phyloP scores from a whole-genome alignment of 1,140 invertebrate genomes.

The Drosophila ficusphila region DNA sequence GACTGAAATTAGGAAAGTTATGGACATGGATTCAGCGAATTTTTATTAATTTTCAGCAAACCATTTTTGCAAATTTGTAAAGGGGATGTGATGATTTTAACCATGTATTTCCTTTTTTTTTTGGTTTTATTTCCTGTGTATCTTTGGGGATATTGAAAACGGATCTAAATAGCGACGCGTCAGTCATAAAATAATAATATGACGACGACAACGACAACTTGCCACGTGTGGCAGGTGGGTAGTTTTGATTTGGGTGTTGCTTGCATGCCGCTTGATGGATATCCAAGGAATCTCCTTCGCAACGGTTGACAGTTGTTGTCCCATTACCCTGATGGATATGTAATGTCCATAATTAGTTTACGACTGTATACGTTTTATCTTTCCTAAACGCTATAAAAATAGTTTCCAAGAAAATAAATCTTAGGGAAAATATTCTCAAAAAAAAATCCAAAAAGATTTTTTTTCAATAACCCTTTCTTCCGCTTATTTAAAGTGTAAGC shows the following conservation, averaged over 20 bases:
- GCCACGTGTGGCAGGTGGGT: slow-evolving; percentile 49
- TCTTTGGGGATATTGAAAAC: slow-evolving; percentile 30
- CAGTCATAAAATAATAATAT: slow-evolving; percentile 40
- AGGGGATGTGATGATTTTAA: no score
- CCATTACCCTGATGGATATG: slow-evolving; percentile 63
- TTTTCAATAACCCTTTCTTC: neutral
- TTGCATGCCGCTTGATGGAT: slow-evolving; percentile 51
- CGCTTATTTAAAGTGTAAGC: neutral
- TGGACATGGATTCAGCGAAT: no score
- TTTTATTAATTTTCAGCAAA: no score
- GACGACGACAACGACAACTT: slow-evolving; percentile 35
- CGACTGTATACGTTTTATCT: slow-evolving; percentile 37
- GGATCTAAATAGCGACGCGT: slow-evolving; percentile 46
- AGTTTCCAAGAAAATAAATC: neutral
- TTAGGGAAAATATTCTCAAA: neutral
- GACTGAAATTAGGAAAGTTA: no score
- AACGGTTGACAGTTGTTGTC: slow-evolving; percentile 56
- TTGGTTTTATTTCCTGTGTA: neutral
- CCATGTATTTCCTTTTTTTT: neutral
- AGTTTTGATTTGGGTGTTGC: slow-evolving; percentile 43
- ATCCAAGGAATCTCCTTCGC: slow-evolving; percentile 28
- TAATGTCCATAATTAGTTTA: slow-evolving; percentile 71
- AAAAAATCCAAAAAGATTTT: no score
- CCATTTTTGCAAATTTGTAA: no score
- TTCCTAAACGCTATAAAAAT: neutral